Conservation (phyloP, 2,888 invertebrate genomes). For the Cryptops parisi region DNA sequence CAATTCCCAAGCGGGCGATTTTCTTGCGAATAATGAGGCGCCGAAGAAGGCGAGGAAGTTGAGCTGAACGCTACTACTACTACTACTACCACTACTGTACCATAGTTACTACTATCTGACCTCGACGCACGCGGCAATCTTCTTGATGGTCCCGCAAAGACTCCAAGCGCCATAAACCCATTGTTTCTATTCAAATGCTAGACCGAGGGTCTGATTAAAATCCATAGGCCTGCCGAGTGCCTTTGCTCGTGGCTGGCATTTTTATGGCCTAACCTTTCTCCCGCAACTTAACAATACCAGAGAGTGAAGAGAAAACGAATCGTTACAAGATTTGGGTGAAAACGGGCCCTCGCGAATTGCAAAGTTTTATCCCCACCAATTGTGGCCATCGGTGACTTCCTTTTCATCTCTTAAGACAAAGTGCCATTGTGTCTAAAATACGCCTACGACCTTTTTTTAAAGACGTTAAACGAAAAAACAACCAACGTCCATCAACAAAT, state of each 20-base stretch:
- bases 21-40: constrained; percentile 14
- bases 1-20: constrained; percentile 14
- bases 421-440: too few relatives aligned
- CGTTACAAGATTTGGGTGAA: too few relatives aligned
- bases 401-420: too few relatives aligned
- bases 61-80: too few relatives aligned
- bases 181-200: constrained; percentile 13
- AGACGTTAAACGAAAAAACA: too few relatives aligned
- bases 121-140: constrained; percentile 12
- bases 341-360: too few relatives aligned
- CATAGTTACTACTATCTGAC: constrained; percentile 12
- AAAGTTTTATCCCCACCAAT: too few relatives aligned
- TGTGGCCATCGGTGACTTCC: too few relatives aligned
- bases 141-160: constrained; percentile 15
- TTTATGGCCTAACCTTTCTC: constrained; percentile 11
- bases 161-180: constrained; percentile 14
- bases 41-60: constrained; percentile 4
- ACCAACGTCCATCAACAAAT: too few relatives aligned
- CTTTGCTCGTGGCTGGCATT: constrained; percentile 10
- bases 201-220: constrained; percentile 15
- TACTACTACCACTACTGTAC: too few relatives aligned
- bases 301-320: constrained; percentile 8
- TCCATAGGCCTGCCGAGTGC: constrained; percentile 9
- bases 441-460: too few relatives aligned
- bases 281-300: constrained; percentile 12